Base-by-base conservation (phyloP, 2,888 invertebrate species). In the Andrena bucephala region DNA sequence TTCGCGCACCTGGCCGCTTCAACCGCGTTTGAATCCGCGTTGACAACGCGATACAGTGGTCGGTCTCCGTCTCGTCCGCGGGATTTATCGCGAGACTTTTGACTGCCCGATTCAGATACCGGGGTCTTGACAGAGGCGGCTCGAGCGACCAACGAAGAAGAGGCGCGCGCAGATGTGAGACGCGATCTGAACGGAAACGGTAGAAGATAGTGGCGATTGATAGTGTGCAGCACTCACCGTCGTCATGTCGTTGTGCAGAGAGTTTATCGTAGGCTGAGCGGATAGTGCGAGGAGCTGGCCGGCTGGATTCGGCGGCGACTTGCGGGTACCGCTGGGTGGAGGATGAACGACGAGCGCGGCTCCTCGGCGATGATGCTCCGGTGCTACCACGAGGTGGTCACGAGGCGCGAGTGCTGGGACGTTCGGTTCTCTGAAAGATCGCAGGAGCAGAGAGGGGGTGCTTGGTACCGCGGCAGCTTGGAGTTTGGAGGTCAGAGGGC, bases 401-500 rank as follows among this genome's bases (percentile, higher is more conserved):
- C 81, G 78, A 78, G 83, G 54, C 63, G 52, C 84, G 68, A 42
- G 57, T 81, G 29, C 69, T 69, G 33, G 7, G 48, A 31, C 42
- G 60, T 24, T 48, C 50, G 13, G 48, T 63, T 31, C 59, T 63
- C 63, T 63, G 33, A 6, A n/a, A 54, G 24, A 36, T 60, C 52
- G 65, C 33, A 29, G 5, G 54, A 63, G 70, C 63, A 57, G 57
- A 24, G 75, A 77, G 71, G 83, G 81, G 81, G 69, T 75, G 67
- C 66, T 73, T 85, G 81, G 80, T 89, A 86, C 88, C 78, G 75
- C 79, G 77, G 60, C 68, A 88, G 89, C 89, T 90, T 86, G 84
- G 88, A 90, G 90, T 91, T 91, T 91, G 91, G 89, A 90, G 91
- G 90, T 93, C 91, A 92, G 90, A 93, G 92, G 89, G 90, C 91